phyloP scores from a whole-genome alignment of 1,140 invertebrate genomes.

The Nasonia vitripennis region DNA sequence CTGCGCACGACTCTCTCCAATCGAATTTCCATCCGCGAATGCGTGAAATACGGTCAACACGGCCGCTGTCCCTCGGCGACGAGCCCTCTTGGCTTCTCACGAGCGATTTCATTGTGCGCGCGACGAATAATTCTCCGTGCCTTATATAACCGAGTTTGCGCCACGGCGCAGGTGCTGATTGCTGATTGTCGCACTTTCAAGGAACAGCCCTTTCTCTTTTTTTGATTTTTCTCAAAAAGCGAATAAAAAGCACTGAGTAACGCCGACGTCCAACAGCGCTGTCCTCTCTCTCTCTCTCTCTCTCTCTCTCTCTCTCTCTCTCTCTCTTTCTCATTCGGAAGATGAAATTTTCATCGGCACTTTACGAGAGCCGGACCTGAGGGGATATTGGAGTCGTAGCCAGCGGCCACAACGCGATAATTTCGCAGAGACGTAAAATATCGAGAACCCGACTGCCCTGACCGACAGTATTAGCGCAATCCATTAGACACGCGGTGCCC shows the following conservation, averaged over 20 bases:
- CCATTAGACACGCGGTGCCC: slow-evolving; percentile 52
- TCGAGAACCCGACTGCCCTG: slow-evolving; percentile 51
- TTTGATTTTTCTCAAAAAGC: background rate
- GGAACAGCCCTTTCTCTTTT: too few species aligned
- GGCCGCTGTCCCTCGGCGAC: too few species aligned
- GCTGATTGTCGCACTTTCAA: too few species aligned
- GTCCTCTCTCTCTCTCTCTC: too few species aligned
- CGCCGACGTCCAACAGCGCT: too few species aligned
- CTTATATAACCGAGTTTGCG: too few species aligned
- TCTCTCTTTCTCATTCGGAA: background rate
- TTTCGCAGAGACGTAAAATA: background rate
- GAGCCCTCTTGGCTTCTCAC: too few species aligned
- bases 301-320: too few species aligned
- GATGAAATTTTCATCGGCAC: background rate
- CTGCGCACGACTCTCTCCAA: background rate
- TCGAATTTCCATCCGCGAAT: slow-evolving; percentile 22
- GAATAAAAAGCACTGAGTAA: too few species aligned
- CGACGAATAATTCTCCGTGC: background rate
- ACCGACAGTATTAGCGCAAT: slow-evolving; percentile 61
- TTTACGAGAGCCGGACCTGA: background rate
- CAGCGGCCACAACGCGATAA: background rate
- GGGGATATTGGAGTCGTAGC: background rate
- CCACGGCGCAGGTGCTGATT: too few species aligned
- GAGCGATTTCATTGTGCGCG: background rate
- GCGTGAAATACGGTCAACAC: slow-evolving; percentile 16